These are phyloP conservation scores for Lota lota DNA, from an alignment of 2,113 vertebrate genomes.

Conservation along the genomic window DNA sequence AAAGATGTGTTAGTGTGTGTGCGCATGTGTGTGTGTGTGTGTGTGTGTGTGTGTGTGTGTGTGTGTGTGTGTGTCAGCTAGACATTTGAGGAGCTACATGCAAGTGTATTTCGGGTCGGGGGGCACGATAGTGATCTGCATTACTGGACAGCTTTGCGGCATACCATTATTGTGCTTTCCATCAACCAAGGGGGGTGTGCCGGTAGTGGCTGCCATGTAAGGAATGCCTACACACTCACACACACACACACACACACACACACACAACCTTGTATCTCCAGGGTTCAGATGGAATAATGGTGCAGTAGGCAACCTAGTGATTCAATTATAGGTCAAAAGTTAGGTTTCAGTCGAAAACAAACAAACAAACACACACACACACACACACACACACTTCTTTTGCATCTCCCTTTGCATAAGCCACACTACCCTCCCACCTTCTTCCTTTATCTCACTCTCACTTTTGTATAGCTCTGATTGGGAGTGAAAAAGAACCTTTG, in stretches of 20 bases:
- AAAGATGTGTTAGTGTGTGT: background rate
- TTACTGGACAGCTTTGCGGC: background rate
- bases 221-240: background rate
- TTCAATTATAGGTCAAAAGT: no score
- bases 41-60: background rate
- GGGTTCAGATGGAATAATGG: no score
- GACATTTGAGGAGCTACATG: background rate
- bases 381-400: background rate
- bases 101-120: background rate
- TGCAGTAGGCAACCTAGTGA: no score
- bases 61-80: background rate
- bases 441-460: conserved; percentile 16
- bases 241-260: conserved; percentile 10
- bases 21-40: background rate
- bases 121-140: background rate
- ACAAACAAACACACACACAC: conserved; percentile 1
- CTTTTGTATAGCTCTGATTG: conserved; percentile 50
- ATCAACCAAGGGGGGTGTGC: background rate
- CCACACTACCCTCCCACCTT: background rate
- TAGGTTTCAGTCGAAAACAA: background rate
- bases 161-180: background rate
- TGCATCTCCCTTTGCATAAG: background rate
- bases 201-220: background rate
- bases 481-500: conserved; percentile 1
- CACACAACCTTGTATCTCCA: background rate